Evolutionary conservation across 1,140 invertebrate genomes (phyloP), one percentile per base, ranked within the genome.

Genomic region (Pachyrhynchus sulphureomaculatus): DNA sequence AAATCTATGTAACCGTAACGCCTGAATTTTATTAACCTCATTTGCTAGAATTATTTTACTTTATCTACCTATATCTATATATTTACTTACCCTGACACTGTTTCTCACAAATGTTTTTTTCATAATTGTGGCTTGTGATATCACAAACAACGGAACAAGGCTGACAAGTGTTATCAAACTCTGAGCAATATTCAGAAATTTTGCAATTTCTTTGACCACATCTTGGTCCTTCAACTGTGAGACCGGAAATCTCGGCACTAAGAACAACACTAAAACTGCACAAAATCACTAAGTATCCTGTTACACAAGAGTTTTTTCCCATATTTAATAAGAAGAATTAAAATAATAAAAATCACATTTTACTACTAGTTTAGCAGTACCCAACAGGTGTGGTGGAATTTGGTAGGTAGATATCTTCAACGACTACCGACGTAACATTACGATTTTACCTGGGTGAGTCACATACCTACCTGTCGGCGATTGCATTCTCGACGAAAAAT

Each of bases 391-490:
- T 66, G 53, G 41, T n/a, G 36, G 26, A 56, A 44, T 56, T 49
- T 49, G 23, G 18, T 29, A 29, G 26, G 26, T 57, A 47, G 44
- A 23, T 63, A 52, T 61, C 36, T 37, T 29, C 36, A 32, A 21
- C 49, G 49, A 44, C 66, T 56, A 34, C n/a, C 56, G 52, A 60
- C 53, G 53, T 56, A 64, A 62, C 59, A 62, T 52, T 60, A 52
- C 41, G 44, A 53, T 67, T 67, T 59, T 67, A 68, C 67, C 68
- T 68, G 68, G 57, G 45, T 70, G 68, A 70, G 58, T 70, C 68
- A 70, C 42, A 47, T 24, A 51, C 45, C 41, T 21, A 10, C 12
- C 5, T 29, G 26, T 10, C n/a, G n/a, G n/a, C n/a, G n/a, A n/a
- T n/a, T n/a, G n/a, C n/a, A n/a, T n/a, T n/a, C n/a, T n/a, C n/a